A percentile compares a stretch with the other conserved stretches of the same genome.
phyloP scores from a whole-genome alignment of 1,140 invertebrate genomes.

The Lordiphosa mommai region DNA sequence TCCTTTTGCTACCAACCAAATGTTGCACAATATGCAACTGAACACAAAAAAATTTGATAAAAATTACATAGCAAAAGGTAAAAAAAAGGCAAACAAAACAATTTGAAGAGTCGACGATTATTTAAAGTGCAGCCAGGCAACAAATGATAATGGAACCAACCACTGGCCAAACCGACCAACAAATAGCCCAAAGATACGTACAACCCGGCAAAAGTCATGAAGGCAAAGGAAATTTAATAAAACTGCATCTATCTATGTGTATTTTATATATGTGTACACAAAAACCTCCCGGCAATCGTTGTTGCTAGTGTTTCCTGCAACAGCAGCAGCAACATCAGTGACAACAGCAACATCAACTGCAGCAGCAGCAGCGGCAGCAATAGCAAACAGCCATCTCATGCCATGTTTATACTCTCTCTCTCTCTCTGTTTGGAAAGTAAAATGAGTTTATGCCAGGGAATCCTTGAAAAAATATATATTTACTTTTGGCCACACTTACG shows the following conservation, averaged over 20 bases:
- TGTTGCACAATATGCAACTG: constrained; percentile 34
- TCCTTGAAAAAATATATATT: too few relatives aligned
- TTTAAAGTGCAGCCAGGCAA: constrained; percentile 72
- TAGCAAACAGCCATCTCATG: neutral
- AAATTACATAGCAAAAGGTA: constrained; percentile 66
- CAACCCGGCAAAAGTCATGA: constrained; percentile 50
- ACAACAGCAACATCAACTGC: constrained; percentile 5
- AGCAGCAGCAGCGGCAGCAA: neutral
- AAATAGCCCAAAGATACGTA: constrained; percentile 48
- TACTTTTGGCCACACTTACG: too few relatives aligned
- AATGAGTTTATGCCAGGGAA: neutral
- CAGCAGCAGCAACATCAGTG: constrained; percentile 1
- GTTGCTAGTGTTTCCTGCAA: constrained; percentile 46
- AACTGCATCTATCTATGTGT: constrained; percentile 36
- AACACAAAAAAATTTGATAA: constrained; percentile 61
- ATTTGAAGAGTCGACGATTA: constrained; percentile 71
- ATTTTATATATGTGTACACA: constrained; percentile 19
- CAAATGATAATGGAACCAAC: constrained; percentile 66
- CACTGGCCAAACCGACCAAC: constrained; percentile 19
- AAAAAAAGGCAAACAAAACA: constrained; percentile 55
- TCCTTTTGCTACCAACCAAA: constrained; percentile 20
- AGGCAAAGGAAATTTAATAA: constrained; percentile 58
- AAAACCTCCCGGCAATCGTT: constrained; percentile 26
- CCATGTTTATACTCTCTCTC: neutral
- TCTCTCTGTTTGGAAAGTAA: neutral